Percentiles rank a stretch among this genome's conserved stretches.
Evolutionary conservation across 2,797 vertebrate species (phyloP).

Genomic region (Pelodytes ibericus): DNA sequence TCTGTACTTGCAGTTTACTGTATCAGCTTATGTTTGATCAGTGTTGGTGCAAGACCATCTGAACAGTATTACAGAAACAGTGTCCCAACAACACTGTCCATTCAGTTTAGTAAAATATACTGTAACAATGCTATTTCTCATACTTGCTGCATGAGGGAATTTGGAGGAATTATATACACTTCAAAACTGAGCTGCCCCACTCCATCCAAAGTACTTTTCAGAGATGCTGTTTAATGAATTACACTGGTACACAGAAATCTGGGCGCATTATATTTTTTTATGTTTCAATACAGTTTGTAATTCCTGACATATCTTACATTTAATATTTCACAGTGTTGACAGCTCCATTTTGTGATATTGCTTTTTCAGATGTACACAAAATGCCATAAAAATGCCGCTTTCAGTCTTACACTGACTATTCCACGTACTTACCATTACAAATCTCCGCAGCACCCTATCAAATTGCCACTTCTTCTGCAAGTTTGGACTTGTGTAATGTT

Average conservation of each 20-base stretch:
- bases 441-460: constrained; percentile 14
- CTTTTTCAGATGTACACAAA: not conserved
- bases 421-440: not conserved
- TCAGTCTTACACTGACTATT: constrained; percentile 1
- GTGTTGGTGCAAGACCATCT: too few species aligned
- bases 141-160: too few species aligned
- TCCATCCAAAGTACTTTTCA: too few species aligned
- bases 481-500: constrained; percentile 26
- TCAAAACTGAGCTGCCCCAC: too few species aligned
- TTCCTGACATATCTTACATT: not conserved
- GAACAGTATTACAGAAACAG: too few species aligned
- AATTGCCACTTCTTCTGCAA: constrained; percentile 28
- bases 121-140: too few species aligned
- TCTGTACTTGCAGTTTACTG: too few species aligned
- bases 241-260: not conserved
- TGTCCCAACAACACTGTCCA: too few species aligned
- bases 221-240: too few species aligned
- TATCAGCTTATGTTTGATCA: too few species aligned
- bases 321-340: not conserved
- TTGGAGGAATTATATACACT: too few species aligned
- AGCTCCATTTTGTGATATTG: not conserved
- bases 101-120: too few species aligned
- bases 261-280: not conserved
- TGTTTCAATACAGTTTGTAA: not conserved
- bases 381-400: not conserved